Percentiles rank a stretch among this genome's conserved stretches.
phyloP scores from a whole-genome alignment of 1,140 invertebrate genomes.

The Drosophila cardini region DNA sequence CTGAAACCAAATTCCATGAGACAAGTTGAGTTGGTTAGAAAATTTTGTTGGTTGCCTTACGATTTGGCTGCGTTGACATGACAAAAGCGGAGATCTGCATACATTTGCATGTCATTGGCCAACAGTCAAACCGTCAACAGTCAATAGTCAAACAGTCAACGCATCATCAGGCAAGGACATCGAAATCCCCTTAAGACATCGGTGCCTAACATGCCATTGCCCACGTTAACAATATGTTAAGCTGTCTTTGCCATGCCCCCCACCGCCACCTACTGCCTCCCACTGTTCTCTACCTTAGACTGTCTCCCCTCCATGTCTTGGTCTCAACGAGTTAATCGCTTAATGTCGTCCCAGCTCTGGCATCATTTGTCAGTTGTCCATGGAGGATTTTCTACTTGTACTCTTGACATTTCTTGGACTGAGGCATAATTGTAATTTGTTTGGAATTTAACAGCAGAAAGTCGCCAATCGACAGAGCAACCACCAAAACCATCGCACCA shows the following conservation, averaged over 20 bases:
- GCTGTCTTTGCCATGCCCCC: slow-evolving; percentile 38
- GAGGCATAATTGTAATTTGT: slow-evolving; percentile 77
- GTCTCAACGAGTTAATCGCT: slow-evolving; percentile 78
- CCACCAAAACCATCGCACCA: slow-evolving; percentile 15
- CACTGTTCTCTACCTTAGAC: neutral
- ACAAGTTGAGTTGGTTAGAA: slow-evolving; percentile 78
- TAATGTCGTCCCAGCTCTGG: slow-evolving; percentile 57
- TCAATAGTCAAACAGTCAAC: slow-evolving; percentile 46
- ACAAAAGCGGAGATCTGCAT: slow-evolving; percentile 84
- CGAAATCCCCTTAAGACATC: slow-evolving; percentile 78
- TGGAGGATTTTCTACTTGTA: slow-evolving; percentile 16
- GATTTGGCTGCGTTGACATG: slow-evolving; percentile 84
- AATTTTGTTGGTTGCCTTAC: slow-evolving; percentile 63
- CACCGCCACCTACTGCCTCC: too few relatives aligned
- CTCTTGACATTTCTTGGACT: neutral
- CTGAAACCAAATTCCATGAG: slow-evolving; percentile 26
- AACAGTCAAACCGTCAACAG: slow-evolving; percentile 12
- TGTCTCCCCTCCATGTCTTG: neutral
- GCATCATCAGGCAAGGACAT: slow-evolving; percentile 81
- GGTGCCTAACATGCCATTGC: slow-evolving; percentile 60
- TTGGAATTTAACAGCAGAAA: slow-evolving; percentile 58
- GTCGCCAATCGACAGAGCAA: slow-evolving; percentile 53
- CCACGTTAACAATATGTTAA: slow-evolving; percentile 83
- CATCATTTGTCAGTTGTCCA: slow-evolving; percentile 79
- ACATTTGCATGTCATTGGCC: slow-evolving; percentile 83